Evolutionary conservation across 2,888 invertebrate genomes (phyloP).

Genomic region (Quadriops clusia): DNA sequence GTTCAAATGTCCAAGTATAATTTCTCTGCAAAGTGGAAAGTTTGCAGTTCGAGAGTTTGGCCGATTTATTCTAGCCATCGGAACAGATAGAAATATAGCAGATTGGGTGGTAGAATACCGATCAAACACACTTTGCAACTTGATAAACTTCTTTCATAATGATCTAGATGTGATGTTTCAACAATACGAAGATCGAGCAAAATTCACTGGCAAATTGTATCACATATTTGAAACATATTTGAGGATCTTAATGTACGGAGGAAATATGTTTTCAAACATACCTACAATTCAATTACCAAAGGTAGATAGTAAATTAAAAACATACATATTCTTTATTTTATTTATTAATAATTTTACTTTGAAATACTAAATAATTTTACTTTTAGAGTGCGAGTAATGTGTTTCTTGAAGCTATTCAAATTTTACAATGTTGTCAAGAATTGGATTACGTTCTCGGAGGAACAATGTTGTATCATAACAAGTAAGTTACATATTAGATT

Average conservation of each 20-base stretch:
- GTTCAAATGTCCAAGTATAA: constrained; percentile 65
- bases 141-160: constrained; percentile 74
- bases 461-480: constrained; percentile 76
- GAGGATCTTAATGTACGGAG: constrained; percentile 71
- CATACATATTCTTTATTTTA: constrained; percentile 1
- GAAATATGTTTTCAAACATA: constrained; percentile 72
- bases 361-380: constrained; percentile 3
- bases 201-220: constrained; percentile 63
- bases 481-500: constrained; percentile 42
- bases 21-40: constrained; percentile 77
- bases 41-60: constrained; percentile 77
- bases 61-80: constrained; percentile 74
- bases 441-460: constrained; percentile 73
- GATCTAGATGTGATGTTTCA: constrained; percentile 60
- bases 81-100: constrained; percentile 75
- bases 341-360: constrained; percentile 1
- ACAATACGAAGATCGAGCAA: constrained; percentile 40
- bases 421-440: constrained; percentile 73
- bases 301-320: constrained; percentile 35
- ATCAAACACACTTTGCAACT: constrained; percentile 61
- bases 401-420: constrained; percentile 76
- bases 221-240: constrained; percentile 83
- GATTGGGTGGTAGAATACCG: constrained; percentile 72
- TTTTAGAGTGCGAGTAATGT: constrained; percentile 75
- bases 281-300: constrained; percentile 73